phyloP scores from a whole-genome alignment of 2,113 vertebrate species.

The Leptobrachium ailaonicum region DNA sequence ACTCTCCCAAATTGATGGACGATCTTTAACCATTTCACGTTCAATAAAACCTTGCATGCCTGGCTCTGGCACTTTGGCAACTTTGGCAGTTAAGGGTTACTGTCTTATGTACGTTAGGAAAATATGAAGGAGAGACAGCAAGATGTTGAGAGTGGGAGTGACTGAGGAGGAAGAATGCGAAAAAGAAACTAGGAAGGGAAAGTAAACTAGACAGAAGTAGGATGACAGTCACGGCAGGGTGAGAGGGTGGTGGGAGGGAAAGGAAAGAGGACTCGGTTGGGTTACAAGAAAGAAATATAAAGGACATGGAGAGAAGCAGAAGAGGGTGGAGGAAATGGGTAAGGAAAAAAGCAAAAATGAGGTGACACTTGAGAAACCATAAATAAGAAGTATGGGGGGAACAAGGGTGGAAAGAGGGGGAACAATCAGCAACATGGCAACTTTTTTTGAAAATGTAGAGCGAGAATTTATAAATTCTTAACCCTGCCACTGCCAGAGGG shows the following conservation, averaged over 20 bases:
- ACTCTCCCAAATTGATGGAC: conserved; percentile 34
- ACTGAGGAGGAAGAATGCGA: conserved; percentile 19
- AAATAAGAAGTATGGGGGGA: neutral
- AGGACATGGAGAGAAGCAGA: conserved; percentile 19
- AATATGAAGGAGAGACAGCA: neutral
- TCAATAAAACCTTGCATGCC: neutral
- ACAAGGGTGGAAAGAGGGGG: neutral
- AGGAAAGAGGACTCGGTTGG: neutral
- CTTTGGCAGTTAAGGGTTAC: too few relatives aligned
- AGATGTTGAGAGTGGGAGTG: neutral
- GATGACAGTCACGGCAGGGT: neutral
- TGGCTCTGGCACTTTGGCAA: too few relatives aligned
- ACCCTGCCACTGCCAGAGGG: neutral
- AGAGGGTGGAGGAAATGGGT: conserved; percentile 15
- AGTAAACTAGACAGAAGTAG: neutral
- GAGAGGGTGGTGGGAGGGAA: conserved; percentile 29
- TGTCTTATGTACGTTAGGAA: too few relatives aligned
- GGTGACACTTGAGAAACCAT: neutral
- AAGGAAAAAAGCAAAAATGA: neutral
- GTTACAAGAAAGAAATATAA: neutral
- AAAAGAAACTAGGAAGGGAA: conserved; percentile 34
- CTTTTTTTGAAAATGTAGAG: neutral
- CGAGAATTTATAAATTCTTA: neutral
- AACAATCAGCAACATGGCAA: neutral
- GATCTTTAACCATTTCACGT: conserved; percentile 1